Evolutionary conservation across 2,113 vertebrate genomes (phyloP).

Genomic region (Nycticryphes semicollaris): DNA sequence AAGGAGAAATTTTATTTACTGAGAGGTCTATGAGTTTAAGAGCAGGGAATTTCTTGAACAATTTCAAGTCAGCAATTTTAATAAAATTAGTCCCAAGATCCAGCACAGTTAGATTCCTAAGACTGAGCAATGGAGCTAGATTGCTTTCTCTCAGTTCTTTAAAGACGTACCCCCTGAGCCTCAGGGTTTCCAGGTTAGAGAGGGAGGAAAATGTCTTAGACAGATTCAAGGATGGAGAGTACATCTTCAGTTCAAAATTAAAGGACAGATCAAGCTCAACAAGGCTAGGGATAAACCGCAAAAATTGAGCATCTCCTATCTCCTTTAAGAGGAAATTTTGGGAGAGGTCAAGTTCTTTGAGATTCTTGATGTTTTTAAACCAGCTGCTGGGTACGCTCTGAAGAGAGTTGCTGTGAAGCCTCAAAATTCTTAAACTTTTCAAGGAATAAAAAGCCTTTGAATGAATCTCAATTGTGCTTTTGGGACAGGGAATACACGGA

Average conservation of each 20-base stretch:
- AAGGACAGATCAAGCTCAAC: constrained; percentile 90
- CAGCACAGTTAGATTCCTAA: constrained; percentile 83
- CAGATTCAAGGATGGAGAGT: constrained; percentile 78
- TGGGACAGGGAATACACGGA: constrained; percentile 85
- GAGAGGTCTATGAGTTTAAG: constrained; percentile 87
- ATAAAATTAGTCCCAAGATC: constrained; percentile 97
- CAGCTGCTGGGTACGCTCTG: constrained; percentile 69
- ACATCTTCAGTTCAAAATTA: constrained; percentile 87
- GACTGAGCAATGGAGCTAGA: constrained; percentile 74
- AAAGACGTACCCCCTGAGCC: constrained; percentile 89
- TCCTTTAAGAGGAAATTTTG: constrained; percentile 87
- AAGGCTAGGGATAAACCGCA: constrained; percentile 78
- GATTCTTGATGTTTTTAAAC: constrained; percentile 79
- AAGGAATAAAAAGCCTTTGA: constrained; percentile 78
- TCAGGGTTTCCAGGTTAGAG: constrained; percentile 78
- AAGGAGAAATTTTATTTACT: constrained; percentile 92
- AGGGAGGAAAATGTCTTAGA: constrained; percentile 78
- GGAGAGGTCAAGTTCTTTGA: constrained; percentile 88
- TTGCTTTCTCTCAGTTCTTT: constrained; percentile 76
- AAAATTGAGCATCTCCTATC: constrained; percentile 80
- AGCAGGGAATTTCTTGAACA: constrained; percentile 78
- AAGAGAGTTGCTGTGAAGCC: constrained; percentile 91
- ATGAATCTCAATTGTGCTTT: constrained; percentile 76
- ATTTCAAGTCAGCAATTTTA: constrained; percentile 82
- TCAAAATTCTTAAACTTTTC: constrained; percentile 80